A percentile compares a stretch with the other conserved stretches of the same genome.
Evolutionary conservation across 2,113 vertebrate species (phyloP).

Genomic region (Nicator chloris): DNA sequence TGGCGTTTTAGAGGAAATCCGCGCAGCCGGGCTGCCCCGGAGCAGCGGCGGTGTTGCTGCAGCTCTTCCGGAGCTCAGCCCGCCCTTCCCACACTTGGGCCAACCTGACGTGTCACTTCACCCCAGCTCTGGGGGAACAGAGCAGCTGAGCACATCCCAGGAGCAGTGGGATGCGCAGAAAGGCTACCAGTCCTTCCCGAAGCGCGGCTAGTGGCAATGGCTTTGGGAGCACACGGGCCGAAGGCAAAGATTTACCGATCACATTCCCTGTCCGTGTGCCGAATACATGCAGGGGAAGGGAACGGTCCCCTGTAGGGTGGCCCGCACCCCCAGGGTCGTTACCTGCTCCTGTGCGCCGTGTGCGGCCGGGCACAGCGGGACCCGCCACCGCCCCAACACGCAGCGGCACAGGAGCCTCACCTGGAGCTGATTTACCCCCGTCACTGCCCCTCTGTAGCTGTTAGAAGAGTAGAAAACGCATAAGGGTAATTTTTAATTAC

Average conservation of each 20-base stretch:
- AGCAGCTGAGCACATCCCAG: background rate
- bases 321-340: background rate
- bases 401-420: background rate
- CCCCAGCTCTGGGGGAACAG: fast-evolving
- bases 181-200: background rate
- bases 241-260: background rate
- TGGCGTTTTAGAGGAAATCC: background rate
- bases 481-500: background rate
- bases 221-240: too few species aligned
- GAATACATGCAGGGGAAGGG: fast-evolving
- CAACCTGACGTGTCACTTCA: fast-evolving
- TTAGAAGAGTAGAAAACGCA: background rate
- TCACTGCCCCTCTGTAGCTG: background rate
- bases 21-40: background rate
- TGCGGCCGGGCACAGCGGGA: background rate
- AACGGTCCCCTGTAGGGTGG: background rate
- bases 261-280: background rate
- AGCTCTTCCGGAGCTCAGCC: background rate
- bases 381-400: background rate
- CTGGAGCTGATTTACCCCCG: background rate
- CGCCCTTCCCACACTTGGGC: background rate
- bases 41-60: background rate
- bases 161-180: background rate
- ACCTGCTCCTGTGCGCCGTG: background rate
- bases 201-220: too few species aligned